Evolutionary conservation across 2,888 invertebrate genomes (phyloP).

Genomic region (Ectropis crepuscularia): DNA sequence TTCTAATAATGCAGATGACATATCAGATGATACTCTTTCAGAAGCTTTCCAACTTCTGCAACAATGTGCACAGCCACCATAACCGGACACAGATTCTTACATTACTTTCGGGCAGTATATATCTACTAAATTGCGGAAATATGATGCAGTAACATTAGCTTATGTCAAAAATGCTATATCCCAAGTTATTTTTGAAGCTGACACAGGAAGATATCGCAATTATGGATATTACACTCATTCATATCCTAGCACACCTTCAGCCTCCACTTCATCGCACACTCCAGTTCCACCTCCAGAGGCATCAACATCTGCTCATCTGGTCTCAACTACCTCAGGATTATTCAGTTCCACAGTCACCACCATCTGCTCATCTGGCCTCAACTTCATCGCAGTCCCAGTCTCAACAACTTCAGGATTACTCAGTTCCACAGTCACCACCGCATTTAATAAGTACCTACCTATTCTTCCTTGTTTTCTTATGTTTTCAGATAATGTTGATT

Average conservation of each 20-base stretch:
- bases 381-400: conserved; percentile 6
- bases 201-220: conserved; percentile 39
- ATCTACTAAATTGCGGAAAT: conserved; percentile 42
- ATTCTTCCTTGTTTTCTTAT: conserved; percentile 17
- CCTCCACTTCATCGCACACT: conserved; percentile 1
- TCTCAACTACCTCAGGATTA: neutral
- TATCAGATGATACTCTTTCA: conserved; percentile 45
- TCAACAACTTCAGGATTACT: conserved; percentile 20
- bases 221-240: conserved; percentile 43
- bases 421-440: conserved; percentile 36
- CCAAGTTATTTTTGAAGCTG: conserved; percentile 44
- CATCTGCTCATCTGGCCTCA: conserved; percentile 8
- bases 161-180: conserved; percentile 43
- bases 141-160: conserved; percentile 40
- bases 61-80: conserved; percentile 44
- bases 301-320: neutral
- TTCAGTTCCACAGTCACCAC: conserved; percentile 2
- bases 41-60: conserved; percentile 43
- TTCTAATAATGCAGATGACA: conserved; percentile 37
- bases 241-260: conserved; percentile 3
- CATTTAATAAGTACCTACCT: conserved; percentile 35
- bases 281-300: conserved; percentile 3
- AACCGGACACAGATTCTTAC: conserved; percentile 41
- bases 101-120: conserved; percentile 41
- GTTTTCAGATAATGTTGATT: conserved; percentile 12